These are phyloP conservation scores for Oligia fasciuncula DNA, from an alignment of 2,888 invertebrate species.

Conservation along the genomic window DNA sequence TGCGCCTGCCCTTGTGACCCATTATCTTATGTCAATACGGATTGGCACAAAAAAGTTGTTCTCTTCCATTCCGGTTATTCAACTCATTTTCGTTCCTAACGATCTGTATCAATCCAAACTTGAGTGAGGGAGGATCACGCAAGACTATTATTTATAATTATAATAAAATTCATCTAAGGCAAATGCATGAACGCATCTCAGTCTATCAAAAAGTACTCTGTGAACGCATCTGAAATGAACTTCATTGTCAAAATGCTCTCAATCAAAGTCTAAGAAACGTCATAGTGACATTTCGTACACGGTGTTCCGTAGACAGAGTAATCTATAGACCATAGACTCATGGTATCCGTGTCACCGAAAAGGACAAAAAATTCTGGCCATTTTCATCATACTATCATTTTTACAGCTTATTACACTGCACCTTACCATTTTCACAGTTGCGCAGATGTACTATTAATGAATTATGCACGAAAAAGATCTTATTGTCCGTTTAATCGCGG, in stretches of 20 bases:
- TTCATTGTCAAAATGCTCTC: conserved; percentile 26
- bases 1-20: not conserved
- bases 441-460: too few species aligned
- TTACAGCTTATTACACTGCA: too few species aligned
- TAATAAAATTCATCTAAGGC: not conserved
- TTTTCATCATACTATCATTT: not conserved
- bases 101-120: too few species aligned
- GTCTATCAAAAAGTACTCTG: too few species aligned
- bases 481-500: too few species aligned
- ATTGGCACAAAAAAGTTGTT: not conserved
- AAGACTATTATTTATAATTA: not conserved
- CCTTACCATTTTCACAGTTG: too few species aligned
- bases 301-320: not conserved
- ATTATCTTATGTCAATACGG: not conserved
- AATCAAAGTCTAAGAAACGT: not conserved
- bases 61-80: not conserved
- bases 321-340: conserved; percentile 18
- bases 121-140: not conserved
- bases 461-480: too few species aligned
- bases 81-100: not conserved
- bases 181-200: not conserved
- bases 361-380: not conserved
- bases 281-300: conserved; percentile 16
- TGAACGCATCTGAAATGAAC: conserved; percentile 5
- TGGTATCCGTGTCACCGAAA: too few species aligned